Evolutionary conservation across 2,888 invertebrate genomes (phyloP), one percentile per base, ranked within the genome.

Genomic region (Lasioglossum malachurum): DNA sequence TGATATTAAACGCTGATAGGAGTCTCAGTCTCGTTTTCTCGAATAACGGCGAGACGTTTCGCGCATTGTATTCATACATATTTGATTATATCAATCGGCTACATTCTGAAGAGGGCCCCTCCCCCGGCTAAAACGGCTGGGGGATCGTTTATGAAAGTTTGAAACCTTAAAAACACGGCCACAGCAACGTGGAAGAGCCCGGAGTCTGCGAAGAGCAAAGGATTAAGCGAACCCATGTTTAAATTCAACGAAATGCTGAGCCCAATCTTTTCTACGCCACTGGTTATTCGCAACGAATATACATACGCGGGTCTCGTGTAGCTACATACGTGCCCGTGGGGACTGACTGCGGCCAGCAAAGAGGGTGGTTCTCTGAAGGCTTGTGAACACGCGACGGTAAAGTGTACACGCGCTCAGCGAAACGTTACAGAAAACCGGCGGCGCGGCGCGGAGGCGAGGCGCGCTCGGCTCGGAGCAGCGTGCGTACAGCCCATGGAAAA

Each of bases 181-280:
- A 12, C n/a, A 80, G 53, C 41, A 60, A 67, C 31, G 53, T n/a
- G 64, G 38, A 69, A 23, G 10, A 38, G 19, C 12, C n/a, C 0
- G 35, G 69, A 27, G 41, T 8, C 31, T 72, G 19, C 14, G 23
- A 44, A 83, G 79, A 82, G n/a, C 57, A 38, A 38, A 31, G 23
- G 69, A 41, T 75, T 10, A n/a, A n/a, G 75, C 57, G n/a, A 41
- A 7, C 27, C 35, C n/a, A 38, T 19, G 31, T 80, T 80, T 31
- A 69, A 76, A 83, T 83, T 79, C n/a, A 44, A 75, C 27, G 83
- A 73, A 72, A 78, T 14, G 27, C 72, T 60, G 49, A 71, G 27
- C 38, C 64, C 69, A 41, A 80, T 80, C 77, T 84, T 75, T 74
- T 85, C 76, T 72, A 77, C 87, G 79, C 82, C 79, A 75, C 72